Evolutionary conservation across 2,888 invertebrate genomes (phyloP), one percentile per base, ranked within the genome.

Genomic region (Caenorhabditis wallacei): DNA sequence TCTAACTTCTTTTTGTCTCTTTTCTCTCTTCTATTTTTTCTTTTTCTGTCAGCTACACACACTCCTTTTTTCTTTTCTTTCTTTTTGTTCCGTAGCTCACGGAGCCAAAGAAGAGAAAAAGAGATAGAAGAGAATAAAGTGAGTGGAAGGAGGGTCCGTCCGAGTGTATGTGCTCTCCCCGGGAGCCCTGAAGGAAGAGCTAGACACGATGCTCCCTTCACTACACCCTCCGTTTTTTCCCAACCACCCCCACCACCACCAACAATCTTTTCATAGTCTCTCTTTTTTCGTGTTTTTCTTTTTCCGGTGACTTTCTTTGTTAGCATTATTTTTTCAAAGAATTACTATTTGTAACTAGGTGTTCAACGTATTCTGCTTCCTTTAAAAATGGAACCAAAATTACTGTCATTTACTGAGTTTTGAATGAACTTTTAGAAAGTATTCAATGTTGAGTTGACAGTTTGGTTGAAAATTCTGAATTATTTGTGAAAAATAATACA

Each of bases 141-240:
- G 63, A 46, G 74, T 54, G 56, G 68, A 54, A 37, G 68, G 40
- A 69, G 56, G 61, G 59, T n/a, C n/a, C n/a, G n/a, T 72, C 61
- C 74, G 74, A 71, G 59, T 71, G 70, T 57, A 57, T 70, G 70
- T 71, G 71, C 61, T 51, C 53, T 61, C 71, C 35, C 37, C 35
- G 30, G 18, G 61, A 57, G 43, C 70, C 57, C 48, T 46, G 64
- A 43, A 18, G 40, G 46, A 48, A 10, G 63, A 64, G 64, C 64
- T 43, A 70, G 70, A 70, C 70, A 68, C 68, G 68, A 61, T 48
- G 18, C 66, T 78, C 61, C 46, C 37, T 51, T 54, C 63, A 61
- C 61, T 61, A 24, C 69, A 43, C 63, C 35, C 51, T 51, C 24
- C 37, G 20, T 8, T 30, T 20, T 57, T 30, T 61, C 53, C 51